Conservation (phyloP, 2,113 vertebrate genomes). For the Calypte anna region DNA sequence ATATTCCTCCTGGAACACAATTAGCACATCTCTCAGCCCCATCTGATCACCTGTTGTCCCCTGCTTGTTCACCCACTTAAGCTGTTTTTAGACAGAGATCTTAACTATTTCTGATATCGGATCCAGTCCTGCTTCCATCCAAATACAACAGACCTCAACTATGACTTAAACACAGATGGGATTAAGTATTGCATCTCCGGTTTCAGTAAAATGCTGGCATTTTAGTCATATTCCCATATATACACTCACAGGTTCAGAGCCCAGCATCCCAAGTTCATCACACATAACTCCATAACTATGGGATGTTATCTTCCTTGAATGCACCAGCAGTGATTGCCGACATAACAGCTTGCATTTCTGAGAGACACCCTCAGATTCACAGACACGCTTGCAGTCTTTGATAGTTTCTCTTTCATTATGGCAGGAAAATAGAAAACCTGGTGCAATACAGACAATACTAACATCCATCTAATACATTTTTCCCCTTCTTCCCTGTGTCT, state of each 20-base stretch:
- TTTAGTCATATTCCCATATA: rapidly evolving
- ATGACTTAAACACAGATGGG: neutral
- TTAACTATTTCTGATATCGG: neutral
- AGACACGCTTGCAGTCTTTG: neutral
- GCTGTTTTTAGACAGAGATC: slow-evolving; percentile 21
- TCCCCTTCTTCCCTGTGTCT: neutral
- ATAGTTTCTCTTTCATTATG: neutral
- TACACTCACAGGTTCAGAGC: rapidly evolving
- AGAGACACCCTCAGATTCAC: neutral
- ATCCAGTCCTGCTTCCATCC: neutral
- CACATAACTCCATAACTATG: neutral
- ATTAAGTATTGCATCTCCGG: neutral
- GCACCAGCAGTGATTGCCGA: neutral
- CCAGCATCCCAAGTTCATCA: neutral
- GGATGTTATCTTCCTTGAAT: neutral
- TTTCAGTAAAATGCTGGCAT: neutral
- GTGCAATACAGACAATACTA: neutral
- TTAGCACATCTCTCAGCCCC: slow-evolving; percentile 33
- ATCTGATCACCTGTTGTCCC: slow-evolving; percentile 50
- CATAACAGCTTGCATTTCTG: neutral
- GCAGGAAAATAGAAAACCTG: neutral
- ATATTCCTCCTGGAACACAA: slow-evolving; percentile 26
- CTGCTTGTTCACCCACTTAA: slow-evolving; percentile 23
- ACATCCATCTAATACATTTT: neutral
- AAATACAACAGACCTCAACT: neutral